Evolutionary conservation across 2,797 vertebrate genomes (phyloP), one percentile per base, ranked within the genome.

Genomic region (Sciurus carolinensis): DNA sequence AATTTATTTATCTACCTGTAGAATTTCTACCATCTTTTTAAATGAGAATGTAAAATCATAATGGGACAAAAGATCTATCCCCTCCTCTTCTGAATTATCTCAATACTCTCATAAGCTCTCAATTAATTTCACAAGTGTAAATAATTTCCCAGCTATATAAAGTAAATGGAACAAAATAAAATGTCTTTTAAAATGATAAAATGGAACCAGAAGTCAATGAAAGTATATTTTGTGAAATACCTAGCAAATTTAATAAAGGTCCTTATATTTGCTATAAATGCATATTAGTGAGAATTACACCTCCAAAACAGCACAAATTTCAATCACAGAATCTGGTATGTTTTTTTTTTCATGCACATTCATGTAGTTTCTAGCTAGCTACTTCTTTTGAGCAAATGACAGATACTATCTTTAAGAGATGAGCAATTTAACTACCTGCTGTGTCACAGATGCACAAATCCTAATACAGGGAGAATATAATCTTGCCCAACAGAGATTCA

Each of bases 351-450:
- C 5, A 71, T 54, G 24, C 28, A 96, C 88, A 97, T 67, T 69
- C 17, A 26, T 95, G 52, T 87, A 33, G 62, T 94, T 97, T 97
- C 77, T 95, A 98, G 89, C 42, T 44, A 96, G 5, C 33, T 96
- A 44, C 24, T 44, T 86, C 73, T 88, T 81, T 42, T 77, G n/a
- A 91, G 90, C 72, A 97, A 94, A 95, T 79, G 72, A 54, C 67
- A 97, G 72, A 87, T 89, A 26, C 26, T 90, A 18, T 82, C 72
- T 92, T 8, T 81, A 73, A 92, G 80, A 95, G 54, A 39, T 83
- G 67, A 91, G 67, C 33, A 94, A 50, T 93, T 93, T 85, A 91
- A 85, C 62, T 96, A 67, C 95, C 71, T 62, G 87, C 83, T 96
- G 80, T 71, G 71, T 91, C 66, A 57, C 82, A 94, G 89, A 97